A percentile compares a stretch with the other conserved stretches of the same genome.
Evolutionary conservation across 2,113 vertebrate species (phyloP).

Genomic region (Onychostruthus taczanowskii): DNA sequence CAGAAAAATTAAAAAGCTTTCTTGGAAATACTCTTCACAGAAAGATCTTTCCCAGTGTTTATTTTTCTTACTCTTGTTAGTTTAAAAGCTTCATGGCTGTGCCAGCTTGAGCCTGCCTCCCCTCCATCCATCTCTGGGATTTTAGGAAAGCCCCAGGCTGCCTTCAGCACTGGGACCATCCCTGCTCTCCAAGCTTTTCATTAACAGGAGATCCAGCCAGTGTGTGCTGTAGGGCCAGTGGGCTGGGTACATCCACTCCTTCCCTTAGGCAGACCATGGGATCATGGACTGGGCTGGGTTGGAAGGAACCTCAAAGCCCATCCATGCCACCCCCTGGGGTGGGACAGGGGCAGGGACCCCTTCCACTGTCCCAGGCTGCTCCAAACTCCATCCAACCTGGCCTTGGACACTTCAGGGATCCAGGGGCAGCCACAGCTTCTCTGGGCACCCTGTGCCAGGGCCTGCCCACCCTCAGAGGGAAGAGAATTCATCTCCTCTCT

Average conservation of each 20-base stretch:
- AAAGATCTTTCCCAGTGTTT: neutral
- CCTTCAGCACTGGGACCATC: neutral
- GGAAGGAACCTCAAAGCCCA: neutral
- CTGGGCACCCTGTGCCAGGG: neutral
- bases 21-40: neutral
- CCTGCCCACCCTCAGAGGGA: accelerated
- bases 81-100: neutral
- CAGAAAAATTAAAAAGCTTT: neutral
- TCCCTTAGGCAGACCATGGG: accelerated
- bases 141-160: neutral
- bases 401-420: neutral
- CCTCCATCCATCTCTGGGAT: neutral
- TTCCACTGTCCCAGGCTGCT: accelerated
- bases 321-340: neutral
- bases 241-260: neutral
- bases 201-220: neutral
- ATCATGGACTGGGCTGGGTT: neutral
- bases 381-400: accelerated
- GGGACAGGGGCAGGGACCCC: neutral
- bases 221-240: accelerated
- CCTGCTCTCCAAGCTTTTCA: neutral
- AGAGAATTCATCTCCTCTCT: neutral
- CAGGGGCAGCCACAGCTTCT: neutral
- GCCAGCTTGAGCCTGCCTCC: neutral
- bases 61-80: neutral